Base-by-base conservation (phyloP, 2,797 vertebrate species). In the Epinephelus malabaricus region DNA sequence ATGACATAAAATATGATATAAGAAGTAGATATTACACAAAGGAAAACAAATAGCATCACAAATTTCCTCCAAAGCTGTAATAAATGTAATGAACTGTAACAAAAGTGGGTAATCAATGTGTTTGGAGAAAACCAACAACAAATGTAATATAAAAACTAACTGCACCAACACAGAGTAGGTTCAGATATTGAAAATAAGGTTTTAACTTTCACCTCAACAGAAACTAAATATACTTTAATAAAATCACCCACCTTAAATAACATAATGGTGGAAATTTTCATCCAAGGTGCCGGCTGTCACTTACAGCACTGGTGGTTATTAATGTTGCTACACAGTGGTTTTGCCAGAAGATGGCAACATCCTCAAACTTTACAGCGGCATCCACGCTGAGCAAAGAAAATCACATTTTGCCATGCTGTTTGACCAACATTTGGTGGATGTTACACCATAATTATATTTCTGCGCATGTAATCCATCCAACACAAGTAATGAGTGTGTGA, bases 291-390 rank as follows among this genome's bases (percentile, higher is more conserved):
- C 27, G 8, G 5, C 1, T 23, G 3, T 54, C 5, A 15, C 27
- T n/a, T 19, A 6, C 2, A 9, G 9, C 17, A 2, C 2, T 76
- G 6, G 14, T 21, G 2, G 3, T 13, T 7, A 4, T 23, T 23
- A n/a, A 6, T 27, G 62, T 18, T 72, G 64, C 14, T 34, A 11
- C 76, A 18, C 5, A 19, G 2, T 1, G 23, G 1, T 62, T 67
- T 40, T 5, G 19, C 83, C 92, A 91, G 47, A 12, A 90, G 92
- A 86, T 85, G 92, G 88, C 83, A 50, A 6, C 70, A 64, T 87
- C 76, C 51, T 85, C 88, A 82, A 55, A 45, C 51, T 65, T 80
- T 65, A 40, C 11, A 25, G 4, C 1, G 4, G 3, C 38, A 49
- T 38, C 17, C 19, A 64, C 5, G 47, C 40, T 25, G 12, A 69